Conservation (phyloP, 2,113 vertebrate species). For the Macroglossus sobrinus region DNA sequence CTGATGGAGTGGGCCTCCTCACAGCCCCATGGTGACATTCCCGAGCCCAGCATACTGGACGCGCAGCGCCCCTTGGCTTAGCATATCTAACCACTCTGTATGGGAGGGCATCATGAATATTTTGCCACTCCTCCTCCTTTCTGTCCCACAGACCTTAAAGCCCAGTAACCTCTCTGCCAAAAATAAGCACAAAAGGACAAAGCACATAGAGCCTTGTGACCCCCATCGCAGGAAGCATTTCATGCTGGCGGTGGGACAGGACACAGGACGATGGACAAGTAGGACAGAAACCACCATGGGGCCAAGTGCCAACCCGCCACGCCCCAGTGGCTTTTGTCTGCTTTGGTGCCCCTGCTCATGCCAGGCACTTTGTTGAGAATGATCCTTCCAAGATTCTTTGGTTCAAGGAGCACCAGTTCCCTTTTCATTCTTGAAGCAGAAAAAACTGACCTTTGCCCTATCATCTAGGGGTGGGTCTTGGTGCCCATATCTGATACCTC, state of each 20-base stretch:
- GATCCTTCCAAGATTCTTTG: neutral
- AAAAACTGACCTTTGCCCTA: neutral
- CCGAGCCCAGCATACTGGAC: neutral
- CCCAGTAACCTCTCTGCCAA: slow-evolving; percentile 54
- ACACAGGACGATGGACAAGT: neutral
- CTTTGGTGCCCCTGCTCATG: neutral
- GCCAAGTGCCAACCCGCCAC: neutral
- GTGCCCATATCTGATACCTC: neutral
- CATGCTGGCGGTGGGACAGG: neutral
- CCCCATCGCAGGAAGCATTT: neutral
- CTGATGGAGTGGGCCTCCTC: neutral
- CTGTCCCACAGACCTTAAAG: slow-evolving; percentile 30
- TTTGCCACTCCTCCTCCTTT: slow-evolving; percentile 21
- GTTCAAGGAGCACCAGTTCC: neutral
- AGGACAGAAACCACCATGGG: neutral
- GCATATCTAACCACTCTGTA: neutral
- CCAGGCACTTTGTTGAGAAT: neutral
- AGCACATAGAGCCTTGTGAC: neutral
- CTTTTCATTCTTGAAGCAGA: neutral
- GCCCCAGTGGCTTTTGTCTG: neutral
- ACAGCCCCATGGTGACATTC: neutral
- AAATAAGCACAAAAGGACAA: slow-evolving; percentile 35
- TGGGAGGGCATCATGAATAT: neutral
- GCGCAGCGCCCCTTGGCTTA: neutral
- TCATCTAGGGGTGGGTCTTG: neutral